Evolutionary conservation across 1,140 invertebrate species (phyloP), one percentile per base, ranked within the genome.

Genomic region (Protaetia brevitarsis): DNA sequence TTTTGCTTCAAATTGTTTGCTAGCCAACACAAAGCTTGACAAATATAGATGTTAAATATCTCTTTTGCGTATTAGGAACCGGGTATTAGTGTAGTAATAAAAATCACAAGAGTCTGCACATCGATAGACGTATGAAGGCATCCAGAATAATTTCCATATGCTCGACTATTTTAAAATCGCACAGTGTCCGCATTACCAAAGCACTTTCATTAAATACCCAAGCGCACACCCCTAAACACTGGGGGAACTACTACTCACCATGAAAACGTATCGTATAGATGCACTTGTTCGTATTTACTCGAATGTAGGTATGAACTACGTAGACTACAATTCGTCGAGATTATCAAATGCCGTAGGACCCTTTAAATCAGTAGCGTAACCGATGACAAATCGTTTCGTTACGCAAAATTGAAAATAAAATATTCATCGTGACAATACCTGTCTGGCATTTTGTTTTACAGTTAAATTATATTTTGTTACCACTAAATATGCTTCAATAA

Each of bases 171-270:
- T 59, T 59, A 59, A 27, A 59, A 59, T 59, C 57, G 57, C 26
- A 59, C 57, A 28, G 26, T 59, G 29, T 59, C 26, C 57, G 57
- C 29, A 59, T 59, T 59, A 59, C 57, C 29, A 59, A 59, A 59
- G 57, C 29, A 59, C 57, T 59, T 59, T 59, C 57, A 59, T 59
- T 59, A 59, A 59, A 59, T 27, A 31, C 57, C 57, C 57, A 59
- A 26, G 30, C 57, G 30, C 29, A 31, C 27, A 59, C 57, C 57
- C 57, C 57, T 23, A 10, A 19, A 59, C 16, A 29, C 41, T 59
- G 26, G 57, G 57, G 57, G 57, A 59, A 59, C 57, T 59, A 59
- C 57, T 59, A 59, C 7, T 28, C 57, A 11, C n/a, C 57, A n/a
- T 59, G 27, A 59, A 59, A 59, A 59, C 57, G n/a, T 59, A 29